Percentiles rank a stretch among this genome's conserved stretches.
Conservation (phyloP, 2,113 vertebrate genomes). For the Mormyrus iriodes region DNA sequence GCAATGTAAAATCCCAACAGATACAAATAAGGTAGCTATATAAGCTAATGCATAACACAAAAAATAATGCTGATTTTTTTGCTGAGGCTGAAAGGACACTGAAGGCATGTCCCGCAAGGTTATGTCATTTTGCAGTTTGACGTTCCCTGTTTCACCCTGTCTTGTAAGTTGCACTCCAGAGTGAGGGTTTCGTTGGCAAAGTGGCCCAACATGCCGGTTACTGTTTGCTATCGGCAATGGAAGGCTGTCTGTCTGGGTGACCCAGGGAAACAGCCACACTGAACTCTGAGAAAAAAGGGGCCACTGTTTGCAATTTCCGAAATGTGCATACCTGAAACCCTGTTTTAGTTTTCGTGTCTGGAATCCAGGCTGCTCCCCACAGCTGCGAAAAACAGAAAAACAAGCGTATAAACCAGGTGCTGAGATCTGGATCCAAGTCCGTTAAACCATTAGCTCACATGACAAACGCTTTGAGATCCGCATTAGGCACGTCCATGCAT, state of each 20-base stretch:
- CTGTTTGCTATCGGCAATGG: too few relatives aligned
- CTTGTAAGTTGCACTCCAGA: not conserved
- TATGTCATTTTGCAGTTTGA: constrained; percentile 11
- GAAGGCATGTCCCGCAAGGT: not conserved
- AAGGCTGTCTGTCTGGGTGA: not conserved
- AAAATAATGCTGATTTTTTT: not conserved
- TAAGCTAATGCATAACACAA: not conserved
- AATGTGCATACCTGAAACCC: not conserved
- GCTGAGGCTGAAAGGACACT: not conserved
- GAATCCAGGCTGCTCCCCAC: not conserved
- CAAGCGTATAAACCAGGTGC: not conserved
- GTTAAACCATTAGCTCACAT: not conserved
- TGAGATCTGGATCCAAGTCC: not conserved
- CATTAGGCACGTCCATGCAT: not conserved
- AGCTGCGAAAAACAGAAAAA: constrained; percentile 12
- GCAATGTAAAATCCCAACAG: not conserved
- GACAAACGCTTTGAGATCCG: not conserved
- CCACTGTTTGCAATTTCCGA: not conserved
- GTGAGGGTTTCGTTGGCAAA: not conserved
- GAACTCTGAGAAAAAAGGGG: not conserved
- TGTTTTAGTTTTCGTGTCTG: not conserved
- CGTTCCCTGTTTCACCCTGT: not conserved
- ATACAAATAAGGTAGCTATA: not conserved
- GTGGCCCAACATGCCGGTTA: not conserved
- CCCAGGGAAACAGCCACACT: not conserved